Conservation (phyloP, 2,888 invertebrate genomes). For the Physocephala rufipes region DNA sequence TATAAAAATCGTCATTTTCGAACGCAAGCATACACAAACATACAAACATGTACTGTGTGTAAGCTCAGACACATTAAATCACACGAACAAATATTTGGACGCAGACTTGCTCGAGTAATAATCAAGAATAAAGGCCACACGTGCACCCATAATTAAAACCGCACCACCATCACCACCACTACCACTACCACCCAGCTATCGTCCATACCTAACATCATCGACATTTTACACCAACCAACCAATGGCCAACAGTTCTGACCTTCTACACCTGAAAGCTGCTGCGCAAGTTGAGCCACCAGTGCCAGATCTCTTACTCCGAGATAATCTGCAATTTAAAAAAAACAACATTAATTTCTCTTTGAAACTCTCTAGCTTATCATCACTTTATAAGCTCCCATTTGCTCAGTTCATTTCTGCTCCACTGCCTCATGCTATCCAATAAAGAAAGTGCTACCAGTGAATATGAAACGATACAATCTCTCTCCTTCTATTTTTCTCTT, state of each 20-base stretch:
- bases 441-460: too few species aligned
- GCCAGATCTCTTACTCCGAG: too few species aligned
- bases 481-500: too few species aligned
- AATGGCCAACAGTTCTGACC: neutral
- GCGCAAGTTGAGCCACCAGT: neutral
- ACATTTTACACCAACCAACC: neutral
- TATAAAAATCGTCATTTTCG: conserved; percentile 19
- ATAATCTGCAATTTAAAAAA: neutral
- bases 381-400: neutral
- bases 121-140: conserved; percentile 13
- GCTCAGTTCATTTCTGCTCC: neutral
- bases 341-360: neutral
- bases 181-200: neutral
- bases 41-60: too few species aligned
- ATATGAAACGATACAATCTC: too few species aligned
- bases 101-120: neutral
- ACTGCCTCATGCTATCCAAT: too few species aligned
- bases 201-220: neutral
- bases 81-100: conserved; percentile 5
- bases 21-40: neutral
- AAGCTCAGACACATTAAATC: conserved; percentile 11
- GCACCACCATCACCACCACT: conserved; percentile 9
- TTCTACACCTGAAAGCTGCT: neutral
- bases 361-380: neutral
- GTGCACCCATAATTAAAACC: neutral